A percentile compares a stretch with the other conserved stretches of the same genome.
phyloP scores from a whole-genome alignment of 1,140 invertebrate species.

The Procambarus clarkii region DNA sequence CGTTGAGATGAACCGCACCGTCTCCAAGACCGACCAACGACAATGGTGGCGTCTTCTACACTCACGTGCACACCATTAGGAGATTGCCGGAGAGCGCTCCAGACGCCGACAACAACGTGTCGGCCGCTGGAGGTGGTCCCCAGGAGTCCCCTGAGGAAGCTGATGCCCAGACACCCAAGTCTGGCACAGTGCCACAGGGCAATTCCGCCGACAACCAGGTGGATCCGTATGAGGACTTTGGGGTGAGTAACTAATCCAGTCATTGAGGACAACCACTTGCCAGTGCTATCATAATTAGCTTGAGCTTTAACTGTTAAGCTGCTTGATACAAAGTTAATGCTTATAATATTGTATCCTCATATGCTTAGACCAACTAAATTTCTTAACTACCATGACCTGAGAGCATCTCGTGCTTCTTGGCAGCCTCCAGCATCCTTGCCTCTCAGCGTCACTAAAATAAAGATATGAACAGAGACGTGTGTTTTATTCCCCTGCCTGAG shows the following conservation, averaged over 20 bases:
- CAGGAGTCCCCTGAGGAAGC: background rate
- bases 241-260: background rate
- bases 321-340: background rate
- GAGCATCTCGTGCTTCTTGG: background rate
- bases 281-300: background rate
- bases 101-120: background rate
- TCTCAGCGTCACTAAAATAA: background rate
- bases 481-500: background rate
- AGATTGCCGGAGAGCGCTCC: background rate
- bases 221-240: background rate
- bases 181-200: background rate
- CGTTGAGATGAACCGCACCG: background rate
- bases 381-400: background rate
- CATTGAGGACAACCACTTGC: background rate
- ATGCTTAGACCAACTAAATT: background rate
- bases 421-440: background rate
- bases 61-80: background rate
- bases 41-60: background rate
- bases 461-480: background rate
- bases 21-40: background rate
- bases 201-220: background rate
- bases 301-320: background rate
- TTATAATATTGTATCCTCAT: background rate
- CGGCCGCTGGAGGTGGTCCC: background rate
- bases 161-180: background rate